These are phyloP conservation scores for Dolichomitus sp. DNA, from an alignment of 2,888 invertebrate species.

Conservation along the genomic window DNA sequence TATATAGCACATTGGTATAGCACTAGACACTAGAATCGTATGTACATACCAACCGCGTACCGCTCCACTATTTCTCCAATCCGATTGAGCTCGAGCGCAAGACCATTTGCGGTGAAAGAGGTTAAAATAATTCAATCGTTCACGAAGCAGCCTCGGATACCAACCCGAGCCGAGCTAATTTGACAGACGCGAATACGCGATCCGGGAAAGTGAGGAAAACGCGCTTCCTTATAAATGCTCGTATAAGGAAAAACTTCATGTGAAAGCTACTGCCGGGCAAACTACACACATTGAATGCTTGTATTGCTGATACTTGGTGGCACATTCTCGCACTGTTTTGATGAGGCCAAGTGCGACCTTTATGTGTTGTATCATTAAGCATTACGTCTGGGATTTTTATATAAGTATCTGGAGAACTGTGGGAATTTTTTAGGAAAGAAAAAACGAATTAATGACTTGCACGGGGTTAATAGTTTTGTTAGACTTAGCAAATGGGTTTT, in stretches of 20 bases:
- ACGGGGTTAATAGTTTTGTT: neutral
- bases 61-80: conserved; percentile 34
- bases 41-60: conserved; percentile 12
- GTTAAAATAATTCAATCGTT: conserved; percentile 67
- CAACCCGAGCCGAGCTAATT: conserved; percentile 56
- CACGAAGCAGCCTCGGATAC: conserved; percentile 9
- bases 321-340: conserved; percentile 8
- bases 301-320: neutral
- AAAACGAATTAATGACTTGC: neutral
- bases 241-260: conserved; percentile 51
- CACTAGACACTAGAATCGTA: conserved; percentile 3
- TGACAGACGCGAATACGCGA: conserved; percentile 64
- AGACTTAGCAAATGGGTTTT: no score
- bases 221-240: conserved; percentile 62
- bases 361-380: neutral
- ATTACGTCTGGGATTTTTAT: neutral
- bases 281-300: neutral
- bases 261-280: conserved; percentile 39
- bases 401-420: neutral
- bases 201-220: conserved; percentile 67
- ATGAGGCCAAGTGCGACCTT: neutral
- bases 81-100: conserved; percentile 53
- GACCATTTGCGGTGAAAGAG: conserved; percentile 62
- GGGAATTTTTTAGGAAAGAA: neutral
- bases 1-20: neutral